phyloP scores from a whole-genome alignment of 1,140 invertebrate species.

The Diabrotica undecimpunctata region DNA sequence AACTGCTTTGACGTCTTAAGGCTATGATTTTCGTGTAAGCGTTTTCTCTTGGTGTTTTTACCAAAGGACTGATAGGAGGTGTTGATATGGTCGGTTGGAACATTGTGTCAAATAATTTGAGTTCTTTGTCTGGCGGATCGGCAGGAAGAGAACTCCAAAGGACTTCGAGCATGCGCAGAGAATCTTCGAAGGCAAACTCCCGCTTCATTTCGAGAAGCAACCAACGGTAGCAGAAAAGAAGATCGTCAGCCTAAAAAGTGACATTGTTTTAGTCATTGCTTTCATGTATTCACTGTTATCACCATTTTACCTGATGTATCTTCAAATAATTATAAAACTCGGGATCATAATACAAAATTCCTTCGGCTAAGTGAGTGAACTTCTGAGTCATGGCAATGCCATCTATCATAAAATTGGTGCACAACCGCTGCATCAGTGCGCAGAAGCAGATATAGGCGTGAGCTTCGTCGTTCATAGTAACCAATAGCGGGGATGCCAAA shows the following conservation, averaged over 20 bases:
- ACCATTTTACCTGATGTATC: constrained; percentile 68
- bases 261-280: background rate
- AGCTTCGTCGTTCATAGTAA: constrained; percentile 94
- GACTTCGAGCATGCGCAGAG: constrained; percentile 91
- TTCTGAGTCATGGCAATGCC: constrained; percentile 94
- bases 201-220: constrained; percentile 92
- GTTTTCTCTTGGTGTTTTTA: constrained; percentile 75
- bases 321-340: constrained; percentile 90
- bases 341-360: constrained; percentile 85
- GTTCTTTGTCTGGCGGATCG: constrained; percentile 67
- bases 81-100: constrained; percentile 55
- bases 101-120: constrained; percentile 69
- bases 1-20: constrained; percentile 74
- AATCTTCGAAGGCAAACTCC: constrained; percentile 96
- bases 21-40: constrained; percentile 82
- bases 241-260: constrained; percentile 74
- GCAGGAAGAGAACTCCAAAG: constrained; percentile 91
- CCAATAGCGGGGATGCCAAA: constrained; percentile 87
- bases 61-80: constrained; percentile 64
- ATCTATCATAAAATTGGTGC: constrained; percentile 87
- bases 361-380: constrained; percentile 87
- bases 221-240: constrained; percentile 96
- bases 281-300: no score
- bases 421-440: constrained; percentile 85
- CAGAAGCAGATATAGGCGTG: constrained; percentile 97